A percentile compares a stretch with the other conserved stretches of the same genome.
phyloP scores from a whole-genome alignment of 2,797 vertebrate genomes.

The Odontamblyopus lacepedii region DNA sequence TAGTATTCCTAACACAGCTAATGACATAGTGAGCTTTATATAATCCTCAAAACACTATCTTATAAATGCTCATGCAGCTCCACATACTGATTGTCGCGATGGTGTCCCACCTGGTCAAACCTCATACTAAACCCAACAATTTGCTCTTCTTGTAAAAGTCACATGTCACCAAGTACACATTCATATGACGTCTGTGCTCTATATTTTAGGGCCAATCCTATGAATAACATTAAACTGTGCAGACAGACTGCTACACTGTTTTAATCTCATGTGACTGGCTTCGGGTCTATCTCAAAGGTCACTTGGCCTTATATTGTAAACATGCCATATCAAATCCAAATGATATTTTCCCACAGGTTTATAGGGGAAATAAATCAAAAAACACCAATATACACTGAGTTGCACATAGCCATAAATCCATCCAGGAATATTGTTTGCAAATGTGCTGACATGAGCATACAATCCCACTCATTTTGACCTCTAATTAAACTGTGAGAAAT shows the following conservation, averaged over 20 bases:
- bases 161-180: constrained; percentile 21
- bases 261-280: constrained; percentile 47
- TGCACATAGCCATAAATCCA: constrained; percentile 36
- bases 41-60: background rate
- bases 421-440: constrained; percentile 44
- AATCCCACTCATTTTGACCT: constrained; percentile 60
- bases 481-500: constrained; percentile 65
- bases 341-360: constrained; percentile 14
- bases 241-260: constrained; percentile 29
- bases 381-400: background rate
- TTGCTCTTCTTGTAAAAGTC: constrained; percentile 30
- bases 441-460: constrained; percentile 43
- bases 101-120: constrained; percentile 54
- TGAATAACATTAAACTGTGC: constrained; percentile 25
- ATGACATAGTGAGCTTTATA: background rate
- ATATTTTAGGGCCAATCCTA: constrained; percentile 17
- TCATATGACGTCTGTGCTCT: constrained; percentile 6
- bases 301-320: constrained; percentile 48
- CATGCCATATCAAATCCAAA: constrained; percentile 46
- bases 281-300: constrained; percentile 58
- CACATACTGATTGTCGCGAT: background rate
- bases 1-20: background rate
- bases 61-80: background rate
- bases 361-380: background rate
- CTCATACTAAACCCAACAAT: constrained; percentile 18